Percentiles rank a stretch among this genome's conserved stretches.
Evolutionary conservation across 2,888 invertebrate species (phyloP).

Genomic region (Mimas tiliae): DNA sequence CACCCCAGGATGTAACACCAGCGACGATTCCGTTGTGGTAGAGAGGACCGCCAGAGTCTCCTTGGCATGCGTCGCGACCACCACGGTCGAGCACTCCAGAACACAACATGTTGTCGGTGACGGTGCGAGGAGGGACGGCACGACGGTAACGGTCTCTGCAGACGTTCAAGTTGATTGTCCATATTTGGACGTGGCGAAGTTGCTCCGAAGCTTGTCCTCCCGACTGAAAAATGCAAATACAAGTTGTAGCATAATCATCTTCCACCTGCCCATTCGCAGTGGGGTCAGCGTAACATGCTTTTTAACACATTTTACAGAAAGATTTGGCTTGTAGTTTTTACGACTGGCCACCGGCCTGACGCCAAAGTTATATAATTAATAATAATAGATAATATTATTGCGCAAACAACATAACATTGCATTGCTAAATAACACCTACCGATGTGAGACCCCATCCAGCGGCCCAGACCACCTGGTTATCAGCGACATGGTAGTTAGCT

Average conservation of each 20-base stretch:
- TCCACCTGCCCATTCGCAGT: too few species aligned
- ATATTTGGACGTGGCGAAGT: neutral
- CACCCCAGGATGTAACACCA: constrained; percentile 53
- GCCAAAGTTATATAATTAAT: too few species aligned
- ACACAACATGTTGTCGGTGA: constrained; percentile 56
- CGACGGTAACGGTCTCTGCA: neutral
- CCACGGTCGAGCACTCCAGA: constrained; percentile 53
- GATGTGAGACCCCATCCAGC: constrained; percentile 68
- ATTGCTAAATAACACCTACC: constrained; percentile 35
- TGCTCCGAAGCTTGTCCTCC: neutral
- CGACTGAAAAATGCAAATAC: neutral
- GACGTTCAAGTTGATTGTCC: neutral
- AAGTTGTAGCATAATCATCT: neutral
- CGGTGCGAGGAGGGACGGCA: neutral
- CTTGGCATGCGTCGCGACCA: constrained; percentile 54
- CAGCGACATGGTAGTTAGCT: constrained; percentile 48
- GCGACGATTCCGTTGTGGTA: constrained; percentile 49
- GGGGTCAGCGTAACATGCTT: too few species aligned
- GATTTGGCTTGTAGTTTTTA: too few species aligned
- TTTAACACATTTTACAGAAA: too few species aligned
- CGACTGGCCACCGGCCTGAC: too few species aligned
- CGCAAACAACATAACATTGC: neutral
- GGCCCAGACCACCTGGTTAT: constrained; percentile 55
- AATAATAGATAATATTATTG: neutral
- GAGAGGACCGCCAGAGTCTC: constrained; percentile 55